phyloP scores from a whole-genome alignment of 2,113 vertebrate genomes.

The Ceyx margarethae region DNA sequence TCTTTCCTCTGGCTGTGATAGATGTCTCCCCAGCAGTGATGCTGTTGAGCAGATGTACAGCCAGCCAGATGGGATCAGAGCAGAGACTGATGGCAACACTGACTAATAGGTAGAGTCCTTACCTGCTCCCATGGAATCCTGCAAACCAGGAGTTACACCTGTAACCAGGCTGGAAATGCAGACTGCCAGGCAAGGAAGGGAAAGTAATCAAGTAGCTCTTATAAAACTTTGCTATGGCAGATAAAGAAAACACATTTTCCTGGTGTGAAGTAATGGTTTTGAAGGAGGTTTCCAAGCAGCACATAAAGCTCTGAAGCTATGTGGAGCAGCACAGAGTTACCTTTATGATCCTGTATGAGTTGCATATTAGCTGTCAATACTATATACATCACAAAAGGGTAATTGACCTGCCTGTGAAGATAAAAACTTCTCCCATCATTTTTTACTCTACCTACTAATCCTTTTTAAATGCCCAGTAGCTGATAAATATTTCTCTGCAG shows the following conservation, averaged over 20 bases:
- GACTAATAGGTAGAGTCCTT: not conserved
- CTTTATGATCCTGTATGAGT: conserved; percentile 4
- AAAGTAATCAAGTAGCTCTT: not conserved
- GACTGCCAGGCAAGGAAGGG: not conserved
- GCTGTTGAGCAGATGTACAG: not conserved
- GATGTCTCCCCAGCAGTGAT: not conserved
- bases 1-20: not conserved
- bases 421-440: not conserved
- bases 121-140: fast-evolving
- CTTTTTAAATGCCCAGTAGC: not conserved
- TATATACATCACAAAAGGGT: not conserved
- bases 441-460: not conserved
- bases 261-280: not conserved
- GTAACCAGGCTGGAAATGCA: not conserved
- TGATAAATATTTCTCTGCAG: not conserved
- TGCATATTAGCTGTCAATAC: conserved; percentile 7
- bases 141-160: not conserved
- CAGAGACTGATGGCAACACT: not conserved
- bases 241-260: not conserved
- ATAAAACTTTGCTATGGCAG: not conserved
- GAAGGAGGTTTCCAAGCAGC: not conserved
- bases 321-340: not conserved
- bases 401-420: conserved; percentile 6
- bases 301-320: not conserved
- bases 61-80: not conserved